phyloP scores from a whole-genome alignment of 2,797 vertebrate species.

The Tiaroga cobitis region DNA sequence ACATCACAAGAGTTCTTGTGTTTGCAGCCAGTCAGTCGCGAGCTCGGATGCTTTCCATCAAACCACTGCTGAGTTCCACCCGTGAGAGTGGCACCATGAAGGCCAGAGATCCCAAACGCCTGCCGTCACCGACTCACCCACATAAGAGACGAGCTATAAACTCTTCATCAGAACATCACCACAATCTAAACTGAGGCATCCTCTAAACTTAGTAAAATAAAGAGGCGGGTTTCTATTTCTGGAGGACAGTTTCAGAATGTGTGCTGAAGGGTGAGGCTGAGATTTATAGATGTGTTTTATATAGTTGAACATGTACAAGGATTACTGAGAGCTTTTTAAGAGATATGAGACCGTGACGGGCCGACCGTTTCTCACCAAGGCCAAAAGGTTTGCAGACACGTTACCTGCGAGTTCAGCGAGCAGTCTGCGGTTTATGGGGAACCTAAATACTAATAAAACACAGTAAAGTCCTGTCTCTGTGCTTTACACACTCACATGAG shows the following conservation, averaged over 20 bases:
- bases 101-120: conserved; percentile 54
- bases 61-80: conserved; percentile 54
- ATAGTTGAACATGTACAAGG: conserved; percentile 57
- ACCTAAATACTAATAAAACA: conserved; percentile 33
- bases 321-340: conserved; percentile 61
- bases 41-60: conserved; percentile 62
- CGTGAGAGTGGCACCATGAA: conserved; percentile 53
- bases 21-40: conserved; percentile 14
- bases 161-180: conserved; percentile 57
- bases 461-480: background rate
- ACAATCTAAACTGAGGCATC: conserved; percentile 61
- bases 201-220: conserved; percentile 71
- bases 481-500: background rate
- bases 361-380: conserved; percentile 54
- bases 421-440: conserved; percentile 36
- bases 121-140: conserved; percentile 62
- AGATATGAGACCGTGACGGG: conserved; percentile 23
- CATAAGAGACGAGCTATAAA: conserved; percentile 74
- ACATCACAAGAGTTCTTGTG: background rate
- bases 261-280: conserved; percentile 51
- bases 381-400: conserved; percentile 57
- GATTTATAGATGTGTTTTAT: conserved; percentile 61
- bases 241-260: conserved; percentile 30
- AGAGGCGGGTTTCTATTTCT: conserved; percentile 64
- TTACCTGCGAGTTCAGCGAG: conserved; percentile 23